Base-by-base conservation (phyloP, 1,140 invertebrate genomes). In the Zaprionus nigranus region DNA sequence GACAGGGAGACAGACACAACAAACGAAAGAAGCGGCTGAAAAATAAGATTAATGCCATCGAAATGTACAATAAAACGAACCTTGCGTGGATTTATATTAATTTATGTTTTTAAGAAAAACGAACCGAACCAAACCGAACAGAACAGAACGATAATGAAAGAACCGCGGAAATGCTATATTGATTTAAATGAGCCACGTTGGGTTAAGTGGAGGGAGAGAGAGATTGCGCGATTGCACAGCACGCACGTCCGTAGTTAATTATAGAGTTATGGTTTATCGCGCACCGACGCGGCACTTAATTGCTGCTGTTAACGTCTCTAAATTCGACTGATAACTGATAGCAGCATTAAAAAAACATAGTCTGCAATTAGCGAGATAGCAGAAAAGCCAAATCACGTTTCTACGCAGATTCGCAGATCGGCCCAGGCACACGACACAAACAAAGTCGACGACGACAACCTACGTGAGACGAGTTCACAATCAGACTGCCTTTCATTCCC, bases 121-220 rank as follows among this genome's bases (percentile, higher is more conserved):
- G 38, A 34, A 26, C 20, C 15, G 49, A 22, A 40, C 40, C 4
- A 15, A 17, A 43, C n/a, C 6, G n/a, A n/a, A 40, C 13, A 40
- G 38, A 40, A 40, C 51, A 30, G 6, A 38, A 36, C 60, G 64
- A 84, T 83, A 83, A 70, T 75, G 22, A 38, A 65, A 70, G 34
- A 46, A 46, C 24, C 51, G 54, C 30, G 49, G 22, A 49, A 78
- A 83, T 80, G 68, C 64, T 69, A 66, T 87, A 86, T 87, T 82
- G 84, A 72, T 87, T 51, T 81, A 82, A 75, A 75, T 64, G 58
- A 36, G 40, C 24, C 34, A 36, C 26, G 60, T 20, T 59, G 60
- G 46, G 11, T 51, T 49, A 17, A 49, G n/a, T 49, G 0, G 38
- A 5, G 5, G 3, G 28, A 11, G 9, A 30, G 28, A 34, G 30